These are phyloP conservation scores for Epistrophe eligans DNA, from an alignment of 2,888 invertebrate genomes.

Conservation along the genomic window DNA sequence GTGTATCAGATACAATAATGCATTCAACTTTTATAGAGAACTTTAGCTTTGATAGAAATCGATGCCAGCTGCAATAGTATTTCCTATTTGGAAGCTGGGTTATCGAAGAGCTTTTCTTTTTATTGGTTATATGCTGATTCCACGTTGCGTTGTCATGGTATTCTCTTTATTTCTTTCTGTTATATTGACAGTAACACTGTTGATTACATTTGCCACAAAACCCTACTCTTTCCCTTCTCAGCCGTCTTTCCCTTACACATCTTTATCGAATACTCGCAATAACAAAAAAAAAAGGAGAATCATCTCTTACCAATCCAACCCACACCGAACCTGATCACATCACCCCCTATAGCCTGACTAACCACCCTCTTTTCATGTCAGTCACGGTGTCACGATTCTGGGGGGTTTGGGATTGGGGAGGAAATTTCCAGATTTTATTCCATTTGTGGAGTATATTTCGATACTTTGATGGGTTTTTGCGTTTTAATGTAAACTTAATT, in stretches of 20 bases:
- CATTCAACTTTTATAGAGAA: conserved; percentile 35
- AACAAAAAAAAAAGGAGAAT: conserved; percentile 14
- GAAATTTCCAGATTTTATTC: conserved; percentile 61
- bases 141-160: conserved; percentile 64
- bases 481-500: conserved; percentile 75
- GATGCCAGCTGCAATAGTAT: conserved; percentile 50
- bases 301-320: neutral
- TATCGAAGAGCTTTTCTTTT: conserved; percentile 19
- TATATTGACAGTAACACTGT: conserved; percentile 63
- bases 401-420: conserved; percentile 1
- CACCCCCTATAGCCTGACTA: neutral
- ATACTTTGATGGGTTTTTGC: conserved; percentile 75
- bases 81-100: neutral
- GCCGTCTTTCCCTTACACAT: neutral
- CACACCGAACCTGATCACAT: neutral
- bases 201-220: conserved; percentile 62
- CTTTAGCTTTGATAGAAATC: conserved; percentile 27
- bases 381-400: conserved; percentile 67
- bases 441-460: conserved; percentile 58
- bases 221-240: too few species aligned
- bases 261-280: conserved; percentile 7
- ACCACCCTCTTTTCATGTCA: conserved; percentile 26
- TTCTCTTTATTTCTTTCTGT: conserved; percentile 4
- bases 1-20: conserved; percentile 35
- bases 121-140: conserved; percentile 60